These are phyloP conservation scores for Micromesistius poutassou DNA, from an alignment of 2,797 vertebrate species.

Conservation along the genomic window DNA sequence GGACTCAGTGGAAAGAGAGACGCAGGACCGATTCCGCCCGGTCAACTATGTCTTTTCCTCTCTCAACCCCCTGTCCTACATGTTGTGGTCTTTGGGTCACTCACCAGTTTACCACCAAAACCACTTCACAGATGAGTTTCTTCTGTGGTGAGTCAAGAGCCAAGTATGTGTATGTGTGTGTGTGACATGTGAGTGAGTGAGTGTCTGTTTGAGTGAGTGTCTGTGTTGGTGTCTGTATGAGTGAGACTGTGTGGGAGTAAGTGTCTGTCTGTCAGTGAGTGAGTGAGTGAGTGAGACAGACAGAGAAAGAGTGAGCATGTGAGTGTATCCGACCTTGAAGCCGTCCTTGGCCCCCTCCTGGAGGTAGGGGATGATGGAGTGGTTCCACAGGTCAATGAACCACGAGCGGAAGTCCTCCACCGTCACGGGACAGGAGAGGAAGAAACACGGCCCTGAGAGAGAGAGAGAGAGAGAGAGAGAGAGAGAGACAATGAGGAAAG, in stretches of 20 bases:
- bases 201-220: too few species aligned
- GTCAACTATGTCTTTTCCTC: not conserved
- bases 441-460: conserved; percentile 90
- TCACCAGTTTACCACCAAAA: too few species aligned
- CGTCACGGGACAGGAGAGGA: conserved; percentile 93
- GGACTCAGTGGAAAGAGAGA: not conserved
- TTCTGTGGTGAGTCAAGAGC: too few species aligned
- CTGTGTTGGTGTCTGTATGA: too few species aligned
- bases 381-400: conserved; percentile 99
- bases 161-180: too few species aligned
- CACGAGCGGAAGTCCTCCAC: conserved; percentile 95
- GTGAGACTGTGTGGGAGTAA: too few species aligned
- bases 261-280: too few species aligned
- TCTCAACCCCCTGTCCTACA: not conserved
- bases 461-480: not conserved
- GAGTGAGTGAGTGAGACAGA: not conserved
- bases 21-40: too few species aligned
- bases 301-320: not conserved
- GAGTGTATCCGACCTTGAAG: conserved; percentile 79
- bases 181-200: too few species aligned
- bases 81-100: too few species aligned
- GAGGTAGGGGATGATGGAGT: conserved; percentile 97
- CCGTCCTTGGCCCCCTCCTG: conserved; percentile 97
- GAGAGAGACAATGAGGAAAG: too few species aligned
- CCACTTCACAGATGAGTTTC: too few species aligned